Conservation (phyloP, 2,113 vertebrate genomes). For the Cnemophilus loriae region DNA sequence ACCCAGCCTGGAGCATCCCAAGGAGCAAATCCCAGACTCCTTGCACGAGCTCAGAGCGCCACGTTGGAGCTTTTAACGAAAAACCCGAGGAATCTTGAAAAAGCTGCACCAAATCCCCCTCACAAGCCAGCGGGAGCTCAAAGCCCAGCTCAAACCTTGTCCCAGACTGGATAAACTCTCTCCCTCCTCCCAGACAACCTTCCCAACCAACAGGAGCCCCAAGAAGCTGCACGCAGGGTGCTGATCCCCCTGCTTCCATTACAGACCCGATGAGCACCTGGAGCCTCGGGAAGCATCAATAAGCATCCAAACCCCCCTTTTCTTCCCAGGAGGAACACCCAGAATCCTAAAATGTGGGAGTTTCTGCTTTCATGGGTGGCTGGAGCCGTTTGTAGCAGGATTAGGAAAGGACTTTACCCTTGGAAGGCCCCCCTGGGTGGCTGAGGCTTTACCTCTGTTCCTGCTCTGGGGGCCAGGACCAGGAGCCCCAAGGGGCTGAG, state of each 20-base stretch:
- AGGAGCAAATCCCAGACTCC: neutral
- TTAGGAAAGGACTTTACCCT: neutral
- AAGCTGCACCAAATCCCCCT: neutral
- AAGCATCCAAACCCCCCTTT: neutral
- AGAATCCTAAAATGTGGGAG: neutral
- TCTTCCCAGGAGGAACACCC: neutral
- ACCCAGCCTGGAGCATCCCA: neutral
- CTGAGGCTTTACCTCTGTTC: neutral
- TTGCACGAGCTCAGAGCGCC: rapidly evolving
- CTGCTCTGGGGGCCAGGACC: neutral
- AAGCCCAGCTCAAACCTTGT: neutral
- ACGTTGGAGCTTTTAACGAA: neutral
- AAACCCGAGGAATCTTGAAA: neutral
- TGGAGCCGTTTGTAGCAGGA: neutral
- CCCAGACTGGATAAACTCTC: neutral
- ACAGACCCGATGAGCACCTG: rapidly evolving
- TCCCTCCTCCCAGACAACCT: neutral
- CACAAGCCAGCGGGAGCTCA: neutral
- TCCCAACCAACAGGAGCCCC: neutral
- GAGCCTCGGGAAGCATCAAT: neutral
- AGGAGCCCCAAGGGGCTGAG: neutral
- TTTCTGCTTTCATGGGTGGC: neutral
- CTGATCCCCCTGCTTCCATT: neutral
- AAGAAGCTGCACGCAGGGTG: rapidly evolving
- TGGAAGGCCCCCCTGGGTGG: neutral